Evolutionary conservation across 1,140 invertebrate genomes (phyloP).

Genomic region (Sycobia sp.): DNA sequence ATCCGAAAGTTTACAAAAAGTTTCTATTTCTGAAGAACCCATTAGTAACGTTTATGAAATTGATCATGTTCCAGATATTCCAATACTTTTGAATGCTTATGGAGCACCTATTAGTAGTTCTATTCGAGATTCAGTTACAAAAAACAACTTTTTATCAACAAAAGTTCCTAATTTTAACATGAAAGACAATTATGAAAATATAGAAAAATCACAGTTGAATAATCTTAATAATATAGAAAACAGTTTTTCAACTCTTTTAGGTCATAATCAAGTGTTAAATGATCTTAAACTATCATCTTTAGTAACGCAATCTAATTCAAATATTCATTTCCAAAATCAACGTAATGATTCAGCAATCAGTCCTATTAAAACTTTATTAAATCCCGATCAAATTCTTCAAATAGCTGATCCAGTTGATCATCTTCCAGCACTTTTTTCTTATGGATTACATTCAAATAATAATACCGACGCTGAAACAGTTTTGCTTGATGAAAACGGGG

Average conservation of each 20-base stretch:
- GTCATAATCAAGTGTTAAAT: conserved; percentile 48
- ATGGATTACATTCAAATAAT: conserved; percentile 52
- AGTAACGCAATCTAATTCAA: conserved; percentile 46
- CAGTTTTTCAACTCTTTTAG: conserved; percentile 45
- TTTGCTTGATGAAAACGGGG: conserved; percentile 68
- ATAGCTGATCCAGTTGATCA: conserved; percentile 57
- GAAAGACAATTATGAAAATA: conserved; percentile 39
- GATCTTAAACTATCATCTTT: conserved; percentile 49
- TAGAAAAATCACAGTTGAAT: conserved; percentile 45
- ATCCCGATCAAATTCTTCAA: conserved; percentile 55
- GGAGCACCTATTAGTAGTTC: conserved; percentile 48
- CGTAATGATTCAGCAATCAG: conserved; percentile 41
- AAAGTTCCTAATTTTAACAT: conserved; percentile 12
- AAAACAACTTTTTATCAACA: not conserved
- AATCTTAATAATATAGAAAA: conserved; percentile 47
- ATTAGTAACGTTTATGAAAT: conserved; percentile 44
- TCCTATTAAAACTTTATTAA: conserved; percentile 62
- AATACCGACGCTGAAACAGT: conserved; percentile 67
- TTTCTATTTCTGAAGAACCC: conserved; percentile 20
- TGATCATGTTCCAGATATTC: conserved; percentile 55
- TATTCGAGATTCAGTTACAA: not conserved
- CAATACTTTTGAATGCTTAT: conserved; percentile 53
- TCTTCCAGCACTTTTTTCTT: conserved; percentile 51
- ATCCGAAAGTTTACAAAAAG: conserved; percentile 23
- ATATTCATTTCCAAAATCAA: conserved; percentile 49